Evolutionary conservation across 2,888 invertebrate genomes (phyloP), one percentile per base, ranked within the genome.

Genomic region (Clunio marinus): DNA sequence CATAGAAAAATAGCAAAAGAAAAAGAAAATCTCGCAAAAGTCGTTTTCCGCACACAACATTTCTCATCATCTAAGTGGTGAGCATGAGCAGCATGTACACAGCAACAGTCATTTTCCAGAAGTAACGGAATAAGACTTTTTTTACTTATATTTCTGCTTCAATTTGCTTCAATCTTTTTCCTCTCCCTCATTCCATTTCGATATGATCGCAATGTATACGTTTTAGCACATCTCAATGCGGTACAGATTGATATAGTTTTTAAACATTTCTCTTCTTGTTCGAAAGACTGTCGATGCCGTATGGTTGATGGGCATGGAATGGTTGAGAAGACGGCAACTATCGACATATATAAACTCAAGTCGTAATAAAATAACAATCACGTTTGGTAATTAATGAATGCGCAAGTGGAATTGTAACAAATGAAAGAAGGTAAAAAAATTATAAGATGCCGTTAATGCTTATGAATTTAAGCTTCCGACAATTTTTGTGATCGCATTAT

Each of bases 371-470:
- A n/a, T n/a, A n/a, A 41, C 13, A 7, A 41, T 41, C 15, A 13
- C 8, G 32, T 41, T 41, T 41, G 41, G 41, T 41, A 41, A 41
- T 41, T 41, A 41, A n/a, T 41, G 13, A 41, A 41, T 41, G 51
- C 51, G 51, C 45, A 13, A n/a, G 4, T 51, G 51, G 15, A 57
- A 57, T 25, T 57, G 57, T 57, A 57, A 57, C 57, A 10, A 24
- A 24, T 8, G 45, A 45, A n/a, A n/a, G n/a, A n/a, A n/a, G n/a
- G n/a, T n/a, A n/a, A n/a, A n/a, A n/a, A n/a, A n/a, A n/a, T n/a
- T n/a, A n/a, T n/a, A n/a, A n/a, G n/a, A n/a, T 37, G 27, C 60
- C 60, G 60, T 60, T 60, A 60, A 37, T 60, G 60, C 60, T 60
- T 28, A 59, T 59, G 46, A 15, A 46, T 7, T 35, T 37, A 32